These are phyloP conservation scores for Sclerodermus sp. DNA, from an alignment of 2,888 invertebrate genomes.

Conservation along the genomic window DNA sequence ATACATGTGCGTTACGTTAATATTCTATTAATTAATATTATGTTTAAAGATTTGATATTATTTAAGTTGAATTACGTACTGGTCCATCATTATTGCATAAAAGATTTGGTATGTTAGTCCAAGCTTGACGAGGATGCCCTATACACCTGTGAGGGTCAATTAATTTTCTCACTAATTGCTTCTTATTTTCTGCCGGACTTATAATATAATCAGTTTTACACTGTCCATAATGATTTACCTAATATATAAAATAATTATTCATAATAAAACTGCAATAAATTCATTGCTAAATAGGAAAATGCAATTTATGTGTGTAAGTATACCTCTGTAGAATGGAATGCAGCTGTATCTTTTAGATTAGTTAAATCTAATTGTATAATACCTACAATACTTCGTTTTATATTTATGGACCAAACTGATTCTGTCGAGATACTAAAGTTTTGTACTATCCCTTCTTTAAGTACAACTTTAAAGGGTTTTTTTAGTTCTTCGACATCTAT, in stretches of 20 bases:
- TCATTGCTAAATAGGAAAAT: neutral
- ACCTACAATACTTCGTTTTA: slow-evolving; percentile 69
- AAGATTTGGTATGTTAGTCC: slow-evolving; percentile 54
- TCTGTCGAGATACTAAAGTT: slow-evolving; percentile 56
- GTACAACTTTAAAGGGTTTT: slow-evolving; percentile 45
- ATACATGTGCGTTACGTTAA: slow-evolving; percentile 53
- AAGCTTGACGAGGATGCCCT: slow-evolving; percentile 45
- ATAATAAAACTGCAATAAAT: neutral
- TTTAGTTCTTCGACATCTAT: slow-evolving; percentile 37
- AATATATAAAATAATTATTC: slow-evolving; percentile 4
- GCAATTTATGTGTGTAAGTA: slow-evolving; percentile 12
- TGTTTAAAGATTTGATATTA: slow-evolving; percentile 3
- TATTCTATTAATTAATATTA: slow-evolving; percentile 2
- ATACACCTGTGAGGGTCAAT: slow-evolving; percentile 53
- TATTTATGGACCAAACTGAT: slow-evolving; percentile 68
- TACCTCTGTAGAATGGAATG: slow-evolving; percentile 49
- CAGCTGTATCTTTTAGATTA: slow-evolving; percentile 38
- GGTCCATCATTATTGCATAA: slow-evolving; percentile 53
- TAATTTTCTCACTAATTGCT: slow-evolving; percentile 50
- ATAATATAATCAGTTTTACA: slow-evolving; percentile 55
- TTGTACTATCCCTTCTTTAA: slow-evolving; percentile 42
- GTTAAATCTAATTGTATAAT: slow-evolving; percentile 65
- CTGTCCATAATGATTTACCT: slow-evolving; percentile 55
- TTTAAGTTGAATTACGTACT: slow-evolving; percentile 33
- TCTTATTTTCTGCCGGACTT: slow-evolving; percentile 35